A percentile compares a stretch with the other conserved stretches of the same genome.
These are phyloP conservation scores for Eumaeus atala DNA, from an alignment of 1,140 invertebrate species.

Conservation along the genomic window DNA sequence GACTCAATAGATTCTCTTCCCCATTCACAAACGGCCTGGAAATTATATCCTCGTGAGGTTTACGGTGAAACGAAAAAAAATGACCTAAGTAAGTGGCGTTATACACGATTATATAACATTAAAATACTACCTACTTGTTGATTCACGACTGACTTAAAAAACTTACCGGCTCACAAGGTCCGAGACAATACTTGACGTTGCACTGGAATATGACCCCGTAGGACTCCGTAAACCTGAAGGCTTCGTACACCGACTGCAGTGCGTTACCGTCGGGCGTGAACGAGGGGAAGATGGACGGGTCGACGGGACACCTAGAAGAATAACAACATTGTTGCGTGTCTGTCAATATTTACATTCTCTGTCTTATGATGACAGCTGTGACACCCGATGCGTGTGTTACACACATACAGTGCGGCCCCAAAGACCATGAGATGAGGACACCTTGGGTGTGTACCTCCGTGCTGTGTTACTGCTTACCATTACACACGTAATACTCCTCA, in stretches of 20 bases:
- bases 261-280: constrained; percentile 92
- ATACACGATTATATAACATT: too few relatives aligned
- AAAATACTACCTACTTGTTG: too few relatives aligned
- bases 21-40: constrained; percentile 89
- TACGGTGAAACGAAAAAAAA: not conserved
- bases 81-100: not conserved
- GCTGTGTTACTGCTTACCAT: too few relatives aligned
- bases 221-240: constrained; percentile 95
- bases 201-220: constrained; percentile 98
- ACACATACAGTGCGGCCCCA: too few relatives aligned
- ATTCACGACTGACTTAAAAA: too few relatives aligned
- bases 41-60: constrained; percentile 4
- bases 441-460: too few relatives aligned
- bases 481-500: too few relatives aligned
- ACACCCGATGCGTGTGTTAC: too few relatives aligned
- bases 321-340: too few relatives aligned
- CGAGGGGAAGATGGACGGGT: constrained; percentile 93
- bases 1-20: constrained; percentile 91
- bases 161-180: constrained; percentile 93
- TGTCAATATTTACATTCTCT: too few relatives aligned
- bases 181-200: constrained; percentile 96
- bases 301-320: constrained; percentile 86
- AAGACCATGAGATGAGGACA: too few relatives aligned
- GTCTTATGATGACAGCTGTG: too few relatives aligned
- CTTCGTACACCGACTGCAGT: constrained; percentile 93